phyloP scores from a whole-genome alignment of 2,888 invertebrate species.

The Chymomyza procnemis region DNA sequence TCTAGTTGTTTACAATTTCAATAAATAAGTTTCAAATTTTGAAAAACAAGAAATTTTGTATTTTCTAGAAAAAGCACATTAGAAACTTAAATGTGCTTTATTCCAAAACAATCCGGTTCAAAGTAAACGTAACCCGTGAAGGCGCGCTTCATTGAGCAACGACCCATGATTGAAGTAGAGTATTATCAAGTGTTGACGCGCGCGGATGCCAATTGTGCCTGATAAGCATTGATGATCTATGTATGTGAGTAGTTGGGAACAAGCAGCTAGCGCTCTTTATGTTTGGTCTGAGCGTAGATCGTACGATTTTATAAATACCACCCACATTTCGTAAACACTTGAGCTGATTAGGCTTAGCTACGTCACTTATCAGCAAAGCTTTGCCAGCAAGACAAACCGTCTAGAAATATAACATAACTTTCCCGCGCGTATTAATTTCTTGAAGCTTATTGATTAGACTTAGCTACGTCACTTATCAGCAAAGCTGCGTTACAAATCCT shows the following conservation, averaged over 20 bases:
- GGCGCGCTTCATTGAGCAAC: background rate
- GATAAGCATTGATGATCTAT: too few species aligned
- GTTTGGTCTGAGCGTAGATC: background rate
- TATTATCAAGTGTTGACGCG: background rate
- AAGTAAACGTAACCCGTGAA: background rate
- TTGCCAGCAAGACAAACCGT: too few species aligned
- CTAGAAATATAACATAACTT: too few species aligned
- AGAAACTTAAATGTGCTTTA: background rate
- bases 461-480: too few species aligned
- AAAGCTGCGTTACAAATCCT: too few species aligned
- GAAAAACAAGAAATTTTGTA: background rate
- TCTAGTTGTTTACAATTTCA: background rate
- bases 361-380: constrained; percentile 1
- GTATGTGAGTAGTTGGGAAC: background rate
- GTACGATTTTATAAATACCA: background rate
- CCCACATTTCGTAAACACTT: background rate
- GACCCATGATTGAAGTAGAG: background rate
- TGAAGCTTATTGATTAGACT: too few species aligned
- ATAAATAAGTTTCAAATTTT: background rate
- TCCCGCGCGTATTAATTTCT: too few species aligned
- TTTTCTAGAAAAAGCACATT: background rate
- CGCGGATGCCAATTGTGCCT: too few species aligned
- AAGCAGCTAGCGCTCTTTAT: background rate
- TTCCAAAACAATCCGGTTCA: background rate
- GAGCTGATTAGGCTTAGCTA: background rate